Evolutionary conservation across 1,140 invertebrate species (phyloP), one percentile per base, ranked within the genome.

Genomic region (Brachionus paranguensis): DNA sequence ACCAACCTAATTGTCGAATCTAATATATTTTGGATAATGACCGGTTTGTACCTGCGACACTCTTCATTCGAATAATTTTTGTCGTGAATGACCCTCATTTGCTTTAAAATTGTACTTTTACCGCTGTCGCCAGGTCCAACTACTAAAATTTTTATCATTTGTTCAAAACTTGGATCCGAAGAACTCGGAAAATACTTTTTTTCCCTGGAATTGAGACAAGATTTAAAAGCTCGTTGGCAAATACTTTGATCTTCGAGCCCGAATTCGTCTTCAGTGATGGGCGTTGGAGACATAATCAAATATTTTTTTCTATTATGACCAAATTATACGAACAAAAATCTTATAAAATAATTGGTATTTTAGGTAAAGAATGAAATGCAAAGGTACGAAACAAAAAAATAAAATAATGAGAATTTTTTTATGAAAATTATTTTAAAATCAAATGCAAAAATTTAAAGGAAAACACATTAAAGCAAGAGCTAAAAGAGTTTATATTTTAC

Each of bases 61-160:
- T 81, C 78, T n/a, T 93, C 92, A 91, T 95, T 94, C 89, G 94
- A 97, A 92, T 97, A 98, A 86, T 96, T 96, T 92, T 99, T 96
- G 84, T 99, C 96, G 92, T 99, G 98, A 87, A 99, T 92, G 91
- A 99, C 99, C 89, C 96, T 93, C 97, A 99, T 99, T 91, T 99
- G 98, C 91, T 99, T 99, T 86, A 99, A 96, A 90, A 99, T 99
- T 86, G 97, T 99, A 87, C 96, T 98, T 91, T 99, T 99, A 86
- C 97, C 97, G 64, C 96, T 98, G 91, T 92, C 87, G 89, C 91
- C 78, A 7, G 78, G 78, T 10, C 78, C 78, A 27, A 81, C 37
- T 5, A 81, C 53, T 24, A 81, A 68, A 17, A 81, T 81, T 68
- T 81, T 81, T 20, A 81, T 68, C 72, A 33, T 50, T 27, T 76